These are phyloP conservation scores for Agrochola lychnidis DNA, from an alignment of 2,888 invertebrate genomes.

Conservation along the genomic window DNA sequence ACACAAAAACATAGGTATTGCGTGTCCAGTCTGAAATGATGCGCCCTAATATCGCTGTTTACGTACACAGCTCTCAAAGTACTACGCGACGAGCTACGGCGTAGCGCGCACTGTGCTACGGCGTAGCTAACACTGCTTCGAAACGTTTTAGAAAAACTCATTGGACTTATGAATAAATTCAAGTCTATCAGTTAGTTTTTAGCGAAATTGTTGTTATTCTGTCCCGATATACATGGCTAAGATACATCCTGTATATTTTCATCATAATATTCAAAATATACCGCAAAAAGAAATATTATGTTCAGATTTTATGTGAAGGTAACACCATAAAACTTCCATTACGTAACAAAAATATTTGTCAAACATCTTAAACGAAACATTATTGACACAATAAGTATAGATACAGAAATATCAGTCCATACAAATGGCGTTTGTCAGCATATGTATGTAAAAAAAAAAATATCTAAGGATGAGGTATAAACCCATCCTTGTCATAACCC, in stretches of 20 bases:
- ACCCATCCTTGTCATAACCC: not conserved
- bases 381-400: not conserved
- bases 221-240: not conserved
- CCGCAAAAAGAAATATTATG: constrained; percentile 1
- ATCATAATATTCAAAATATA: not conserved
- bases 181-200: not conserved
- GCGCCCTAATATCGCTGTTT: too few species aligned
- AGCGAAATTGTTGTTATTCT: not conserved
- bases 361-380: constrained; percentile 30
- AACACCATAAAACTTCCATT: constrained; percentile 30
- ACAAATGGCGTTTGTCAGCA: too few species aligned
- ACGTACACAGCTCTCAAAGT: not conserved
- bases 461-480: not conserved
- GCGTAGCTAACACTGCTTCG: not conserved
- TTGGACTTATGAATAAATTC: not conserved
- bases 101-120: not conserved
- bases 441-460: not conserved
- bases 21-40: too few species aligned
- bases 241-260: not conserved
- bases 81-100: not conserved
- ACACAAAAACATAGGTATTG: not conserved
- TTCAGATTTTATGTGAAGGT: constrained; percentile 10
- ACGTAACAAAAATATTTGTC: constrained; percentile 26
- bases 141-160: not conserved
- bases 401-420: constrained; percentile 7